These are phyloP conservation scores for Alcis repandata DNA, from an alignment of 2,888 invertebrate genomes.

Conservation along the genomic window DNA sequence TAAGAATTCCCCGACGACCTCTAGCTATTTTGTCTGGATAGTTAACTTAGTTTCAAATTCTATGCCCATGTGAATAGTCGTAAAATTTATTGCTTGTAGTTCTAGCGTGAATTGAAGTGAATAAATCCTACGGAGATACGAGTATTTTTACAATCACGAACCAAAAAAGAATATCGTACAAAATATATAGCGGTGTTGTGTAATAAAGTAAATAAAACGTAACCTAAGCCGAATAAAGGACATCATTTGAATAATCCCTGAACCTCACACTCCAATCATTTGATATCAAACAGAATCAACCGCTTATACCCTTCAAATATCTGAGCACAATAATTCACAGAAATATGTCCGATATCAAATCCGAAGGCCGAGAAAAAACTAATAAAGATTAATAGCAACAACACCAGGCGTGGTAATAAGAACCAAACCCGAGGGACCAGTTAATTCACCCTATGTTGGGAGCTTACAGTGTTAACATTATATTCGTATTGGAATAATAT, in stretches of 20 bases:
- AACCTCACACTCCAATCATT: constrained; percentile 15
- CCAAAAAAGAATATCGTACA: not conserved
- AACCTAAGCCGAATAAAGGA: not conserved
- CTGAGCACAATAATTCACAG: constrained; percentile 33
- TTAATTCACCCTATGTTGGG: constrained; percentile 55
- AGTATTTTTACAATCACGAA: not conserved
- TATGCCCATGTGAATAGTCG: not conserved
- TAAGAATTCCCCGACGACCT: constrained; percentile 17
- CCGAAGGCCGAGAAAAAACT: constrained; percentile 50
- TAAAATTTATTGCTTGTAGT: not conserved
- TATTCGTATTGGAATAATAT: constrained; percentile 1
- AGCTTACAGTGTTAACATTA: constrained; percentile 45
- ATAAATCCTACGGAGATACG: not conserved
- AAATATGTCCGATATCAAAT: constrained; percentile 38
- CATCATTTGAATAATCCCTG: constrained; percentile 19
- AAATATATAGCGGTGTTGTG: not conserved
- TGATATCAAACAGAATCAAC: constrained; percentile 15
- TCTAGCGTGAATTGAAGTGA: not conserved
- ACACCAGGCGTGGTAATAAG: constrained; percentile 59
- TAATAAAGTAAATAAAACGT: constrained; percentile 1
- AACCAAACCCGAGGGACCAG: constrained; percentile 55
- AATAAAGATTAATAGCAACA: constrained; percentile 67
- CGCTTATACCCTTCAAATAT: constrained; percentile 18
- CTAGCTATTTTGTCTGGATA: constrained; percentile 11
- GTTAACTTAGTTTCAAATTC: constrained; percentile 16